A percentile compares a stretch with the other conserved stretches of the same genome.
Conservation (phyloP, 2,888 invertebrate genomes). For the Amblyjoppa fuscipennis region DNA sequence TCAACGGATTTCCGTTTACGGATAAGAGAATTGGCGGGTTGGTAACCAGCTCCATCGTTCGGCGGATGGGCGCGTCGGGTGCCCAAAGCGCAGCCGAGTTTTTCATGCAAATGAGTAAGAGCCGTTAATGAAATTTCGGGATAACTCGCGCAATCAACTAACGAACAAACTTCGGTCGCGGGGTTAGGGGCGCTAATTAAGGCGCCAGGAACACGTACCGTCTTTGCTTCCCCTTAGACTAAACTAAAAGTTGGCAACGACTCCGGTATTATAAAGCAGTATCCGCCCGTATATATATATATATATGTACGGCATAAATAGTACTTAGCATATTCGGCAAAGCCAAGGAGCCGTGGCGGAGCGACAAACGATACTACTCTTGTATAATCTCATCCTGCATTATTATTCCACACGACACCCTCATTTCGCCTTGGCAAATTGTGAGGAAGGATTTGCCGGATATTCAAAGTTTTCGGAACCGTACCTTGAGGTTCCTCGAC, state of each 20-base stretch:
- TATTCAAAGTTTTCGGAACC: conserved; percentile 27
- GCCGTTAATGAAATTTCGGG: conserved; percentile 64
- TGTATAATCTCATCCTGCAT: conserved; percentile 12
- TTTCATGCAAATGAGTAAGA: conserved; percentile 59
- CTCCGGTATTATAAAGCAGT: conserved; percentile 22
- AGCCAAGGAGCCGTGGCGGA: background rate
- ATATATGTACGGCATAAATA: background rate
- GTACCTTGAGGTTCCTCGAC: background rate
- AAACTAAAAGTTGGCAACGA: conserved; percentile 42
- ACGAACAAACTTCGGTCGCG: conserved; percentile 69
- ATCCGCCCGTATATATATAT: conserved; percentile 27
- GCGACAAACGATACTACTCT: conserved; percentile 8
- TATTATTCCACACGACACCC: conserved; percentile 29
- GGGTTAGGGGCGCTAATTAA: conserved; percentile 41
- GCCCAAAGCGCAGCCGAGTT: background rate
- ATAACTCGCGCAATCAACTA: conserved; percentile 73
- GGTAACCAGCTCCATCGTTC: conserved; percentile 23
- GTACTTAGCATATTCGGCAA: conserved; percentile 19
- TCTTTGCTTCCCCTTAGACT: conserved; percentile 15
- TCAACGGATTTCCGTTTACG: conserved; percentile 21
- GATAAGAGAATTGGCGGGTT: background rate
- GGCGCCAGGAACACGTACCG: conserved; percentile 12
- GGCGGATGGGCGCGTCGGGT: background rate
- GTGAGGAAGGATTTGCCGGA: conserved; percentile 20
- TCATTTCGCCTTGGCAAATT: conserved; percentile 28